Percentiles rank a stretch among this genome's conserved stretches.
Conservation (phyloP, 2,113 vertebrate species). For the Megaptera novaeangliae region DNA sequence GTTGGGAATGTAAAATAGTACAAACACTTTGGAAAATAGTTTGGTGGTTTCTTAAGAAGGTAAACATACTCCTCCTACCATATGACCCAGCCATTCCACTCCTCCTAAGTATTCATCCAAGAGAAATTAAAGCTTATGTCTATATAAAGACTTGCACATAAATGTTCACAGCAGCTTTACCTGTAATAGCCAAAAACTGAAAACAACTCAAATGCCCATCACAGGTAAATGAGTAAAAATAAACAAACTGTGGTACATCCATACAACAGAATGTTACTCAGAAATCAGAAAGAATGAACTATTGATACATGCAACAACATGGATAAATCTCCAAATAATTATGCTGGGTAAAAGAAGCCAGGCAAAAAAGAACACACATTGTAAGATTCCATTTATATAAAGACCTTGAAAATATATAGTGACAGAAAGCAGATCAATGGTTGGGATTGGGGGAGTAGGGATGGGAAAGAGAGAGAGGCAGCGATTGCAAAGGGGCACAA, state of each 20-base stretch:
- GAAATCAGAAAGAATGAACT: not conserved
- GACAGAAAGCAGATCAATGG: not conserved
- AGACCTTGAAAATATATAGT: not conserved
- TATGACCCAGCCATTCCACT: not conserved
- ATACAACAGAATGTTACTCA: not conserved
- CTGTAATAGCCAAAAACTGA: not conserved
- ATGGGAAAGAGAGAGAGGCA: not conserved
- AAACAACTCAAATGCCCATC: not conserved
- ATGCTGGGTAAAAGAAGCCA: not conserved
- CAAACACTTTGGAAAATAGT: not conserved
- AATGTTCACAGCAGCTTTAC: not conserved
- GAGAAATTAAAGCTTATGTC: not conserved
- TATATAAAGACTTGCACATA: not conserved
- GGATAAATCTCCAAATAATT: not conserved
- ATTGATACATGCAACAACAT: not conserved
- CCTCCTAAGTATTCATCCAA: not conserved
- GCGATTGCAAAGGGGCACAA: not conserved
- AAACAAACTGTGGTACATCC: not conserved
- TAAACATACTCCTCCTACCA: not conserved
- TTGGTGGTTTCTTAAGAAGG: not conserved
- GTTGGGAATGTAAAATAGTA: not conserved
- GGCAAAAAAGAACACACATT: not conserved
- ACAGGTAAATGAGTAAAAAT: not conserved
- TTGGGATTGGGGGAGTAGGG: not conserved
- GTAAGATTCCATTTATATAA: not conserved